Evolutionary conservation across 2,113 vertebrate species (phyloP).

Genomic region (Pterocles gutturalis): DNA sequence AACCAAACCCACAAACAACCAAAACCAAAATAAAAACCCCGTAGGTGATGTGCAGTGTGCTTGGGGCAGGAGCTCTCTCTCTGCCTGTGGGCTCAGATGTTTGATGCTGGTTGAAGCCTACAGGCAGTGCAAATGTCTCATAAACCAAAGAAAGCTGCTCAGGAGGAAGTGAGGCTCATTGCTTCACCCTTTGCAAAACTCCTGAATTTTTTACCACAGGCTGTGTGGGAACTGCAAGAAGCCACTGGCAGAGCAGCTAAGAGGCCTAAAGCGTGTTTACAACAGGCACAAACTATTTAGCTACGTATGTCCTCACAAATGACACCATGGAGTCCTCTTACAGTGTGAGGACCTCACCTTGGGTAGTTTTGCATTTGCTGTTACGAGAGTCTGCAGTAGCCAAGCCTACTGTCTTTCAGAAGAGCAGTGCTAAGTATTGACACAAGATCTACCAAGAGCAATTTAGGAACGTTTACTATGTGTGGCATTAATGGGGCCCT

Average conservation of each 20-base stretch:
- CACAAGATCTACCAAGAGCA: neutral
- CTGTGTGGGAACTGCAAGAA: neutral
- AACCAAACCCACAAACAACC: no score
- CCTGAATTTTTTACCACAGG: neutral
- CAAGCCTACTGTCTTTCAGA: neutral
- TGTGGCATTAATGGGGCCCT: neutral
- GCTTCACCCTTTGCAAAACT: neutral
- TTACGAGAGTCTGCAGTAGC: neutral
- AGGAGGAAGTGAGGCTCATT: neutral
- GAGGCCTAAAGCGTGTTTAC: neutral
- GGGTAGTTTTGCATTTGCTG: neutral
- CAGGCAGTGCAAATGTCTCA: neutral
- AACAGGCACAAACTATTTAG: neutral
- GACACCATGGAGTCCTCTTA: neutral
- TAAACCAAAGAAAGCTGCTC: neutral
- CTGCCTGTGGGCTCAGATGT: neutral
- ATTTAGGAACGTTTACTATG: neutral
- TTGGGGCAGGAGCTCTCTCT: neutral
- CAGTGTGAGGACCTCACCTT: neutral
- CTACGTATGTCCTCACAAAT: accelerated
- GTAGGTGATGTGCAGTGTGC: neutral
- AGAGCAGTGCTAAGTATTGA: neutral
- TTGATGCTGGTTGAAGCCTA: neutral
- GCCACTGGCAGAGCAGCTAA: neutral
- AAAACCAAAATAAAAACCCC: neutral